Conservation (phyloP, 2,797 vertebrate species). For the Taeniopygia guttata region DNA sequence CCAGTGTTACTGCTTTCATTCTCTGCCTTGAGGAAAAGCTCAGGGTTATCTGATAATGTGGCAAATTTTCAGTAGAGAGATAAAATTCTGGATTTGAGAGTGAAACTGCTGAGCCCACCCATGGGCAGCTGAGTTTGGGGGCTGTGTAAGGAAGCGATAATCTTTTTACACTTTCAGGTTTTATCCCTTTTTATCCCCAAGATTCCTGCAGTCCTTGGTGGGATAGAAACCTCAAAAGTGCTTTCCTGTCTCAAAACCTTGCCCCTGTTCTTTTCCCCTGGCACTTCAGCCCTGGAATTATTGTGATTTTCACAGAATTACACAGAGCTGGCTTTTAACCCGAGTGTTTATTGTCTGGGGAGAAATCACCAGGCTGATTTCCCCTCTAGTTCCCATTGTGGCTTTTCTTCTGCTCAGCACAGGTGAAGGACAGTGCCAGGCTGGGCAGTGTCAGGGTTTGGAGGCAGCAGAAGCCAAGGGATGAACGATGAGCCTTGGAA, state of each 20-base stretch:
- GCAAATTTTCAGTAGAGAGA: not conserved
- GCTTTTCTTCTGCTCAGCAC: not conserved
- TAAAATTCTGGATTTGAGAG: not conserved
- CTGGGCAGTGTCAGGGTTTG: fast-evolving
- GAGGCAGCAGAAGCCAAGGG: not conserved
- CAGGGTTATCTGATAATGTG: not conserved
- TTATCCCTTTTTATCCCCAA: not conserved
- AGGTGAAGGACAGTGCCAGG: not conserved
- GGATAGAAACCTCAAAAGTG: not conserved
- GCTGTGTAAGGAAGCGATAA: fast-evolving
- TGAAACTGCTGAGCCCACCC: not conserved
- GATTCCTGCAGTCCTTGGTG: not conserved
- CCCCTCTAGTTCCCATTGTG: not conserved
- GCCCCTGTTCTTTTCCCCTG: not conserved
- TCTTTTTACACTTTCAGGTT: not conserved
- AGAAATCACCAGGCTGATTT: not conserved
- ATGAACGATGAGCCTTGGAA: not conserved
- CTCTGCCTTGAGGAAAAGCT: not conserved
- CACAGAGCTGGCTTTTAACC: not conserved
- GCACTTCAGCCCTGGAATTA: not conserved
- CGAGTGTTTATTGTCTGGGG: not conserved
- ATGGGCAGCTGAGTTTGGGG: fast-evolving
- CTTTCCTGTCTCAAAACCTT: not conserved
- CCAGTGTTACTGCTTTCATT: not conserved
- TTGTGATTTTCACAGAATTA: not conserved